Evolutionary conservation across 2,888 invertebrate species (phyloP).

Genomic region (Xanthostigma xanthostigma): DNA sequence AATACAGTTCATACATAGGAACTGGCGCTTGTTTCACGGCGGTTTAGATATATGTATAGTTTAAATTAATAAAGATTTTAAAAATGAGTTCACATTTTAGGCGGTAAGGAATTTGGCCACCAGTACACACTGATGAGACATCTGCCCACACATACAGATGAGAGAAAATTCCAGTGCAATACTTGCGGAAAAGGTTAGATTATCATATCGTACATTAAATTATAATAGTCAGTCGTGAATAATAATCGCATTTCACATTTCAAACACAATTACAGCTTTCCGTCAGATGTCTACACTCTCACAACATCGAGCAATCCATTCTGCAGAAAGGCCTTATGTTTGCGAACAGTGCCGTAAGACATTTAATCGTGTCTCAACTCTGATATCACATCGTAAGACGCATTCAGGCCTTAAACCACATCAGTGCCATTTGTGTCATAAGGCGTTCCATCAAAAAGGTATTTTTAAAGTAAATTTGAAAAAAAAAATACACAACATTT

Average conservation of each 20-base stretch:
- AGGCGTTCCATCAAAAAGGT: conserved; percentile 74
- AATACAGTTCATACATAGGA: neutral
- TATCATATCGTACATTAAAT: conserved; percentile 9
- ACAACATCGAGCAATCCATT: conserved; percentile 66
- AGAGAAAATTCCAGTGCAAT: conserved; percentile 58
- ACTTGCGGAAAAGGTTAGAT: conserved; percentile 47
- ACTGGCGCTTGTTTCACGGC: neutral
- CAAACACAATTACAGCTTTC: conserved; percentile 32
- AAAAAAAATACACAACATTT: neutral
- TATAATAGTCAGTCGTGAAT: too few species aligned
- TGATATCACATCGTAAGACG: conserved; percentile 65
- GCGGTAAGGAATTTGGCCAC: conserved; percentile 57
- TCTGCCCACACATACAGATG: conserved; percentile 61
- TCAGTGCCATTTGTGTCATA: conserved; percentile 56
- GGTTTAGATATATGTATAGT: too few species aligned
- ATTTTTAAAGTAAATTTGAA: conserved; percentile 2
- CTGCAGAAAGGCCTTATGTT: conserved; percentile 54
- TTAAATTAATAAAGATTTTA: too few species aligned
- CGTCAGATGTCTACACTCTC: conserved; percentile 59
- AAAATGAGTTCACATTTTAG: conserved; percentile 24
- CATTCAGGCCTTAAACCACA: conserved; percentile 61
- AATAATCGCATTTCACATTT: neutral
- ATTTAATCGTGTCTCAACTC: conserved; percentile 64
- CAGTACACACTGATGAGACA: conserved; percentile 64
- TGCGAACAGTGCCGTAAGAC: conserved; percentile 64